Base-by-base conservation (phyloP, 2,113 vertebrate species). In the Oxyruncus cristatus region DNA sequence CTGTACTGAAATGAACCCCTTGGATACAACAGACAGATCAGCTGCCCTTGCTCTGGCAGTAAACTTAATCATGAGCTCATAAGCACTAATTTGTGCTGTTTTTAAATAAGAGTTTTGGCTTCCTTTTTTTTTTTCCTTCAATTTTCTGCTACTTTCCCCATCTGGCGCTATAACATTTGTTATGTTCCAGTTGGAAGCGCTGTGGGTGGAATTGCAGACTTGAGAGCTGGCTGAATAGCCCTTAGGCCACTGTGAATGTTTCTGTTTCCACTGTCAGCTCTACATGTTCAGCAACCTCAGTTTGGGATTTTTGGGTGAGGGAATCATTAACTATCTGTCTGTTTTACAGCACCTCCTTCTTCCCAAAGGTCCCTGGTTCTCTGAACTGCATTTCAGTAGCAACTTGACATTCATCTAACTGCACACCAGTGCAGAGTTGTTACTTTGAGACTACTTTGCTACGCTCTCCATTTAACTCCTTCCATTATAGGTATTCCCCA, bases 11-110 rank as follows among this genome's bases (percentile, higher is more conserved):
- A 58, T 55, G 24, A 92, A 50, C 53, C 52, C 62, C 46, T 55
- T 61, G 59, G 30, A 53, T 94, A 67, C 46, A 80, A 63, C 41
- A 94, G 78, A 55, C 52, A 49, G 61, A 93, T 95, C 80, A 70
- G 44, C 80, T 92, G 67, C 59, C 74, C 81, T 82, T 73, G 59
- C 63, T 92, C 84, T 92, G 62, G 42, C 74, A 74, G 42, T 47
- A 80, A 94, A 77, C 42, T 79, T 93, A 89, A 89, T 93, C 91
- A 82, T 70, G 81, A 82, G 37, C 79, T 83, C 47, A 26, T 93
- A 70, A 89, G 35, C 63, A 39, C 49, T 92, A 33, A 93, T 88
- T 85, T 85, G 33, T 35, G 50, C 47, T 66, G 14, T 0, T 88
- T 92, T 92, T 95, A 95, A 95, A 32, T 79, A 91, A 94, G 68